phyloP scores from a whole-genome alignment of 1,140 invertebrate species.

The Subanguina moxae region DNA sequence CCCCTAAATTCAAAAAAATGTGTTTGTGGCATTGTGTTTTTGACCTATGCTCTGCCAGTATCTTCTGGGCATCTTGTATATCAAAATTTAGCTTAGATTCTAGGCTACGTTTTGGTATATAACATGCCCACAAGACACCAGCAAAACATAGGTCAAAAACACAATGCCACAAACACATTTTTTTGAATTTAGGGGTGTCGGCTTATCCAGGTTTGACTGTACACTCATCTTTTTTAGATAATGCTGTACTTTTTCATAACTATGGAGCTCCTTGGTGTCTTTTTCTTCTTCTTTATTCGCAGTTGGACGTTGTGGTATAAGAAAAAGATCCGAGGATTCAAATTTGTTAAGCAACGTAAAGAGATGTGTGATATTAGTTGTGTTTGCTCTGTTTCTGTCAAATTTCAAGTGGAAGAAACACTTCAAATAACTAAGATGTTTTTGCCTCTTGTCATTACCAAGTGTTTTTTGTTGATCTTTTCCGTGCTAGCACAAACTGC shows the following conservation, averaged over 20 bases:
- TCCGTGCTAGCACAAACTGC: neutral
- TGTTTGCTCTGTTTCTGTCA: neutral
- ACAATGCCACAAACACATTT: no score
- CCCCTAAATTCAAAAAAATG: no score
- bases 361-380: neutral
- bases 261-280: neutral
- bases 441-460: neutral
- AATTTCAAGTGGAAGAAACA: constrained; percentile 6
- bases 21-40: no score
- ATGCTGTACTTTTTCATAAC: neutral
- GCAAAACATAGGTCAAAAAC: no score
- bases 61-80: no score
- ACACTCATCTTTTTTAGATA: constrained; percentile 2
- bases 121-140: no score
- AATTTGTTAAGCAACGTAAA: neutral
- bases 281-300: constrained; percentile 1
- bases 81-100: no score
- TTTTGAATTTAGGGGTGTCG: no score
- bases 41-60: no score
- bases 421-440: neutral
- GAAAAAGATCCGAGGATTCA: neutral
- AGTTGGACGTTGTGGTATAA: neutral
- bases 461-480: neutral
- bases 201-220: no score
- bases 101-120: no score